Base-by-base conservation (phyloP, 2,888 invertebrate genomes). In the Cosmia pyralina region DNA sequence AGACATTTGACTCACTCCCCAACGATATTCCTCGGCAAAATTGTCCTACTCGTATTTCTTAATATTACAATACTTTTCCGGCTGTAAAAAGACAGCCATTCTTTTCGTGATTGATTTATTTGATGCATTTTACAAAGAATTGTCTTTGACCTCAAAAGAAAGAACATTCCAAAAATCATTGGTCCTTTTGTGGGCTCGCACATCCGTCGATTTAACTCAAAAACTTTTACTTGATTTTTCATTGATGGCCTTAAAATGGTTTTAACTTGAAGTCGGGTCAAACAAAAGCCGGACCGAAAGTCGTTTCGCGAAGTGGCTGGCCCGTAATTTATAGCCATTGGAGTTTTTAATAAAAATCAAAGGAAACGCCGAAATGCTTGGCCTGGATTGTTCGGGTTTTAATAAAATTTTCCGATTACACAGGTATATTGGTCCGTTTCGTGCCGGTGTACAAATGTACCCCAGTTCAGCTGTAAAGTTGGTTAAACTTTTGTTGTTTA, bases 311-410 rank as follows among this genome's bases (percentile, higher is more conserved):
- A 75, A 82, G 80, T 76, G 74, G 72, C 71, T 69, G 68, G 69
- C 58, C 75, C 59, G 83, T 85, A 86, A 87, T 87, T 87, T 87
- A 87, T 87, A 59, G 85, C 82, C 58, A 68, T 76, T 69, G 78
- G 79, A 81, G 74, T 84, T 87, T 87, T 87, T 87, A 87, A 87
- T 87, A 87, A 87, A 86, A 87, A 77, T 72, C 78, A 62, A 67
- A 77, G 72, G 77, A 77, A 77, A 79, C 57, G 72, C 58, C 46
- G 68, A 78, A 72, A 69, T 57, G 71, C 58, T 64, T 60, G 66
- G 17, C 65, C 63, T 73, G 69, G 75, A 68, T 69, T 84, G 82
- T 83, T 85, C 65, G 78, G 78, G 75, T 83, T 83, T 82, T 82
- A 85, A 78, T 83, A 83, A 85, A 83, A 82, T 15, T 11, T 28